Evolutionary conservation across 2,888 invertebrate species (phyloP).

Genomic region (Tiliacea aurago): DNA sequence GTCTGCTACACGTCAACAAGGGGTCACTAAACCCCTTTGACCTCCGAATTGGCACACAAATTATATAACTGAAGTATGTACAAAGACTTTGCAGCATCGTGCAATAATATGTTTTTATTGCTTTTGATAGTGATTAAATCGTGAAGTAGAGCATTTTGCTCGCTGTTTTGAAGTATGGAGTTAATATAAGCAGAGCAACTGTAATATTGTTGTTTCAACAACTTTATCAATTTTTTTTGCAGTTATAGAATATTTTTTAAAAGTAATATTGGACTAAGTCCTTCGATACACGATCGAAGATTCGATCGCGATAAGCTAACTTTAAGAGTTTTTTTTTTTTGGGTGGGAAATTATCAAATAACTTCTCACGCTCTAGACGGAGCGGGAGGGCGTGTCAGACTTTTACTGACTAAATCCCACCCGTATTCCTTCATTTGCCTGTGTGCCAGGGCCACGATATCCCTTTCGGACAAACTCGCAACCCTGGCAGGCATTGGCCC

Average conservation of each 20-base stretch:
- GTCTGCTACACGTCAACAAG: conserved; percentile 66
- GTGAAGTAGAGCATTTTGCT: conserved; percentile 15
- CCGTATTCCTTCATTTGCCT: no score
- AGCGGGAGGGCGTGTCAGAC: no score
- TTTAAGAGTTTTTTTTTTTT: no score
- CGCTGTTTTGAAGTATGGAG: not conserved
- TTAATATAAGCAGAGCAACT: not conserved
- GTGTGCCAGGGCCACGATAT: no score
- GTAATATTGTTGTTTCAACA: not conserved
- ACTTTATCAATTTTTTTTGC: not conserved
- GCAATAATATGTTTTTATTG: conserved; percentile 15
- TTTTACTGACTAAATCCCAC: no score
- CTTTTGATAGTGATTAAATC: conserved; percentile 1
- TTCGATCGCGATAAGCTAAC: conserved; percentile 6
- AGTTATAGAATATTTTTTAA: not conserved
- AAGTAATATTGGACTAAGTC: no score
- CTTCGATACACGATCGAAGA: no score
- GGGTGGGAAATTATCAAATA: no score
- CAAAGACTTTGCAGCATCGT: conserved; percentile 6
- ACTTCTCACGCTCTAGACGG: no score
- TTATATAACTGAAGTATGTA: conserved; percentile 44
- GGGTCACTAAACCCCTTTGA: conserved; percentile 71
- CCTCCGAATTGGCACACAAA: conserved; percentile 60
- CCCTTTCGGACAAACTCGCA: no score
- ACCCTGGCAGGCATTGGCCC: no score